Conservation (phyloP, 2,888 invertebrate species). For the Dione vanillae region DNA sequence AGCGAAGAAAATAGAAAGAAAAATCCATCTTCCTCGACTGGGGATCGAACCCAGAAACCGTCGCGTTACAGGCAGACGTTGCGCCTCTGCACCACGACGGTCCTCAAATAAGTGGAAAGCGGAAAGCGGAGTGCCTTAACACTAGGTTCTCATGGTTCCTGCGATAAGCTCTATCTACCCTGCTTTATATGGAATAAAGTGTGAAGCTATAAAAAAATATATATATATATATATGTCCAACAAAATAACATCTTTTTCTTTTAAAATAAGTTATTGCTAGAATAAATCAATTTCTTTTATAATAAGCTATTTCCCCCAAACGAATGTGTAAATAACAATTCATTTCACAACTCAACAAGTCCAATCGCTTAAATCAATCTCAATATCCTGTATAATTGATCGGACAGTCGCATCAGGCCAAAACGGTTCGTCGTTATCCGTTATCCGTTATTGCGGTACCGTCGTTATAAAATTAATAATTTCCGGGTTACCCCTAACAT, state of each 20-base stretch:
- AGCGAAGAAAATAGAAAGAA: background rate
- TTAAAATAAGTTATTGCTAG: no score
- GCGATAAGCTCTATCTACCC: no score
- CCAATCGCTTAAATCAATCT: conserved; percentile 19
- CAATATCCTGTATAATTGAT: conserved; percentile 21
- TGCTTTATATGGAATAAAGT: no score
- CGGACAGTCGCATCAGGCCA: conserved; percentile 2
- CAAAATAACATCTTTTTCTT: no score
- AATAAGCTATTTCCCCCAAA: background rate
- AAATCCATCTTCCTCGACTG: background rate
- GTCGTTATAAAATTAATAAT: conserved; percentile 12
- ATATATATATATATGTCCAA: background rate
- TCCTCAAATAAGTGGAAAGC: no score
- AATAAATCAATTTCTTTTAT: background rate
- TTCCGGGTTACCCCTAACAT: conserved; percentile 10
- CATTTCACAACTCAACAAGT: conserved; percentile 19
- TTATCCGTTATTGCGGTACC: conserved; percentile 26
- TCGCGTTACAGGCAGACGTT: no score
- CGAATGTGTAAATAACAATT: background rate
- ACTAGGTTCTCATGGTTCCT: no score
- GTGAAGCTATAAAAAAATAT: no score
- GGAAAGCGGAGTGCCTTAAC: no score
- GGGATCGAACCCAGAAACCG: background rate
- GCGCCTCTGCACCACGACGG: no score
- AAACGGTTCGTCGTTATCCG: conserved; percentile 24